Conservation (phyloP, 2,888 invertebrate species). For the Tetranychus piercei region DNA sequence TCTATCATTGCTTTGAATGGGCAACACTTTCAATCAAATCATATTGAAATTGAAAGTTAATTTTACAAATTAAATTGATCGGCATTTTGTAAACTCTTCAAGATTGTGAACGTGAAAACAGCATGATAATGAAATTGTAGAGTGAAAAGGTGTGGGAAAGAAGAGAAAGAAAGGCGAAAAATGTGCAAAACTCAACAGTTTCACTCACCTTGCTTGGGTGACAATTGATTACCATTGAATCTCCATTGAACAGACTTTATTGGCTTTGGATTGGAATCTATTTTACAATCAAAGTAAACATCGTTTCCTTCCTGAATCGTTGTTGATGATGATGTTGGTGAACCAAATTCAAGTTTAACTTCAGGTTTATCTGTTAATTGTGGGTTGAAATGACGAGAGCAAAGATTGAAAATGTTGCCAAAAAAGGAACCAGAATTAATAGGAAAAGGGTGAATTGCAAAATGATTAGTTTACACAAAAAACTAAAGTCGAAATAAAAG, state of each 20-base stretch:
- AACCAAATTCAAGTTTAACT: constrained; percentile 18
- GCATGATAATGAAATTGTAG: no score
- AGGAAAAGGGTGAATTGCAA: no score
- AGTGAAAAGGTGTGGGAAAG: neutral
- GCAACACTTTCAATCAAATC: neutral
- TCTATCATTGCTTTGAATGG: neutral
- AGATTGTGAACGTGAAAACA: no score
- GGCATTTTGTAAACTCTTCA: no score
- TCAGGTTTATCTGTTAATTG: constrained; percentile 16
- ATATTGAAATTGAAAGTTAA: neutral
- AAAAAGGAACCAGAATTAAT: no score
- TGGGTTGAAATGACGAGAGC: no score
- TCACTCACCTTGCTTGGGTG: constrained; percentile 18
- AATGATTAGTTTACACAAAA: no score
- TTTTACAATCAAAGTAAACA: constrained; percentile 22
- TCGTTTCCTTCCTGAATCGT: constrained; percentile 23
- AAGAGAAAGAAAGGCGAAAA: neutral
- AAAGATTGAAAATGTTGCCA: no score
- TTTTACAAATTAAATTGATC: neutral
- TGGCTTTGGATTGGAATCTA: constrained; percentile 22
- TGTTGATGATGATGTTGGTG: constrained; percentile 19
- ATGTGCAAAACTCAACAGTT: neutral
- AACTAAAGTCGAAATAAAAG: no score
- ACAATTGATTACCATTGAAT: constrained; percentile 19
- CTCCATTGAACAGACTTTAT: constrained; percentile 19